Base-by-base conservation (phyloP, 1,140 invertebrate species). In the Habropoda laboriosa region DNA sequence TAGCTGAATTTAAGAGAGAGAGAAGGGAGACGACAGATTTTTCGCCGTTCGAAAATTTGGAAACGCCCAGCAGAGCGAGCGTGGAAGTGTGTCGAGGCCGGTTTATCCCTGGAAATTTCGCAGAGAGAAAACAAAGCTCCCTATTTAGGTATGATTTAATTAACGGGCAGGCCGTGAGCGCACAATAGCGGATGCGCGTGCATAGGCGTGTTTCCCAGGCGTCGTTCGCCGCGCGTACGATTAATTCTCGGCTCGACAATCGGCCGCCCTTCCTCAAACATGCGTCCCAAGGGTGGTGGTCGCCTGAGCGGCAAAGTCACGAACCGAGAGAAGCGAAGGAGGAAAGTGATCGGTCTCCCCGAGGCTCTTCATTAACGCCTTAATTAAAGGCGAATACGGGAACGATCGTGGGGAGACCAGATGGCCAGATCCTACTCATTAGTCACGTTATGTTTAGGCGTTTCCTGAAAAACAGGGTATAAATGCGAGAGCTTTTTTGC, bases 91-190 rank as follows among this genome's bases (percentile, higher is more conserved):
- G 64, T 58, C 64, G 53, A 27, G 64, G 42, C 12, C 27, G 38
- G 32, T 68, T 70, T 38, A 70, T 58, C 32, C 35, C n/a, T 77
- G 53, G 51, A 75, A 76, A 76, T 76, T 68, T 76, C 40, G 64
- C 38, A 13, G 49, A 38, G 38, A 30, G 74, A 73, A 83, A 84
- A 84, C 76, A 68, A 83, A 83, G 76, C 51, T 85, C 57, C 72
- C 61, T 74, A 76, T 85, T 85, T 80, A 66, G 64, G 70, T 83
- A 84, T 76, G 77, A 85, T 85, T 80, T 84, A 85, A 84, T 85
- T 85, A 84, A 75, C 77, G 82, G 66, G 40, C 76, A 64, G 80
- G 68, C 64, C 58, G 30, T 30, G 30, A n/a, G 61, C 63, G 77
- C 81, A 72, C 83, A 67, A 84, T 57, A 32, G 67, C 71, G 40